Evolutionary conservation across 2,888 invertebrate genomes (phyloP).

Genomic region (Parnassius glacialis): DNA sequence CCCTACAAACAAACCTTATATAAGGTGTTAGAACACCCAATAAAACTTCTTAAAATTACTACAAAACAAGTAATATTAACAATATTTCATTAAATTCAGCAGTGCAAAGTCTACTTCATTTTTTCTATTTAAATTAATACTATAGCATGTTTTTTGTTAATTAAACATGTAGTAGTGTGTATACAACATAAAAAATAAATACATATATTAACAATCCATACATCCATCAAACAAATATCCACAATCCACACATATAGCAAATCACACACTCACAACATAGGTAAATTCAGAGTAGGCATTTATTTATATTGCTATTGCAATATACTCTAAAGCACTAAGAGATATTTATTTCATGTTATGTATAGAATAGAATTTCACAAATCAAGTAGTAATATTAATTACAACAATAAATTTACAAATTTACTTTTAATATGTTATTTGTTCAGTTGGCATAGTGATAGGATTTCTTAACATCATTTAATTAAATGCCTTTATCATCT

Average conservation of each 20-base stretch:
- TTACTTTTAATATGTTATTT: no score
- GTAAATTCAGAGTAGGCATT: no score
- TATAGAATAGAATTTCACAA: not conserved
- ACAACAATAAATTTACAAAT: no score
- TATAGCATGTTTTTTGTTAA: no score
- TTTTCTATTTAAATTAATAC: no score
- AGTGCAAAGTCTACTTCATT: not conserved
- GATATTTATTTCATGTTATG: constrained; percentile 2
- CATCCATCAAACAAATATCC: constrained; percentile 4
- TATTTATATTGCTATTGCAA: not conserved
- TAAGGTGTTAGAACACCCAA: not conserved
- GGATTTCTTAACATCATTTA: no score
- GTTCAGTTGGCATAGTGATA: no score
- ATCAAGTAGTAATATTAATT: no score
- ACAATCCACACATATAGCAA: not conserved
- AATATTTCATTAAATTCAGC: not conserved
- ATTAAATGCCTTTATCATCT: no score
- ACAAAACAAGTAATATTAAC: constrained; percentile 27
- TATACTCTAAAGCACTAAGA: not conserved
- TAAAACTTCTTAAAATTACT: not conserved
- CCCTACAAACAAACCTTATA: not conserved
- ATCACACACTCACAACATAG: no score
- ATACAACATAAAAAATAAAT: constrained; percentile 29
- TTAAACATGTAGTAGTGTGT: not conserved
- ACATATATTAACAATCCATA: constrained; percentile 39